A percentile compares a stretch with the other conserved stretches of the same genome.
These are phyloP conservation scores for Drosophila aldrichi DNA, from an alignment of 2,888 invertebrate species.

Conservation along the genomic window DNA sequence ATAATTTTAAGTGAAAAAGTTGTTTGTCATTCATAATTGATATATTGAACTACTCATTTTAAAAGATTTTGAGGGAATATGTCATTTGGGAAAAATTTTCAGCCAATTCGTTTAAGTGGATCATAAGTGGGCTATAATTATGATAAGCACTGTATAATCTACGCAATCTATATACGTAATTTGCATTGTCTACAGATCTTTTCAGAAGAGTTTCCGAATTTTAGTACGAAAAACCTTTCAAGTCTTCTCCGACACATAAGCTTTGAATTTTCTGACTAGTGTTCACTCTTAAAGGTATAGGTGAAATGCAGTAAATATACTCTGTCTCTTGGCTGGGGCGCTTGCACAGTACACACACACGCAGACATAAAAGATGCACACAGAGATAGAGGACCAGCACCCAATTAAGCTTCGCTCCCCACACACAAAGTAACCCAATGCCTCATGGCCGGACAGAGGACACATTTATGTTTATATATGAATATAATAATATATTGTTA, in stretches of 20 bases:
- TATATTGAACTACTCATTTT: no score
- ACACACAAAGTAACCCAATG: not conserved
- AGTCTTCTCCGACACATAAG: not conserved
- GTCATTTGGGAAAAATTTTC: no score
- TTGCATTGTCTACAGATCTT: not conserved
- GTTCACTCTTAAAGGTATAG: not conserved
- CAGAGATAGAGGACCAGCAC: conserved; percentile 13
- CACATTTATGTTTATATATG: not conserved
- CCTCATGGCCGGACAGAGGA: conserved; percentile 1
- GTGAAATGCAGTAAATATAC: conserved; percentile 2
- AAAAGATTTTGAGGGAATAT: no score
- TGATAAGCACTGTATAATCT: no score
- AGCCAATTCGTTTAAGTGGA: no score
- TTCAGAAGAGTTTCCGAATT: not conserved
- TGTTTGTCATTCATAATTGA: no score
- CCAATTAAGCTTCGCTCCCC: not conserved
- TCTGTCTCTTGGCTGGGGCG: not conserved
- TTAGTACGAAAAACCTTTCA: no score
- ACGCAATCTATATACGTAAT: not conserved
- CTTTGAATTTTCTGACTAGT: not conserved
- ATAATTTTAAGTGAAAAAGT: no score
- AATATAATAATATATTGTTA: no score
- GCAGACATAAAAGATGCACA: conserved; percentile 2
- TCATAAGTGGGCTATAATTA: no score
- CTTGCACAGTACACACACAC: conserved; percentile 14